Conservation (phyloP, 1,140 invertebrate species). For the Rhizoglyphus robini region DNA sequence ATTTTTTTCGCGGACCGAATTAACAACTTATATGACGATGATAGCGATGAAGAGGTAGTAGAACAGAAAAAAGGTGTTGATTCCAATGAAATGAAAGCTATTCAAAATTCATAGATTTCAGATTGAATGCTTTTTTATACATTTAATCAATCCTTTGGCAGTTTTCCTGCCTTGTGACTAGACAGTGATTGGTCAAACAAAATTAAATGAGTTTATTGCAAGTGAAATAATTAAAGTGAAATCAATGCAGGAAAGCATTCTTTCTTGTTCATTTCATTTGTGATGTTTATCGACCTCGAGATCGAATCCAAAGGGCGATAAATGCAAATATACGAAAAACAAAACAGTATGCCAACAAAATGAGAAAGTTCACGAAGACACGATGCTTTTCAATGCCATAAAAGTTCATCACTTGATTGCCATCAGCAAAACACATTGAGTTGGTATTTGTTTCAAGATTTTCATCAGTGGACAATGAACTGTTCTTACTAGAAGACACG, state of each 20-base stretch:
- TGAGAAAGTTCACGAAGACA: not conserved
- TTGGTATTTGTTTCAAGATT: not conserved
- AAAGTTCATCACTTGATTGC: not conserved
- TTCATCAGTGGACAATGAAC: not conserved
- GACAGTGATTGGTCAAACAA: too few species aligned
- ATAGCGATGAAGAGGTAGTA: slow-evolving; percentile 16
- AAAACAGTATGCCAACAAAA: not conserved
- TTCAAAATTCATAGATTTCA: not conserved
- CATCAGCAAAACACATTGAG: slow-evolving; percentile 1
- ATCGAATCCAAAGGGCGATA: not conserved
- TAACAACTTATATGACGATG: slow-evolving; percentile 24
- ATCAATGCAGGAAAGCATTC: too few species aligned
- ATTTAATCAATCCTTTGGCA: too few species aligned
- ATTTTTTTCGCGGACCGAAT: slow-evolving; percentile 21
- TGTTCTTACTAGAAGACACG: not conserved
- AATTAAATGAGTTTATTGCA: too few species aligned
- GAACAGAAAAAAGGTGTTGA: not conserved
- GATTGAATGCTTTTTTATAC: not conserved
- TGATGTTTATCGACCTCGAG: not conserved
- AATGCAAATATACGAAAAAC: slow-evolving; percentile 1
- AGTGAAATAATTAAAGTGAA: too few species aligned
- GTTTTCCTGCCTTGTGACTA: too few species aligned
- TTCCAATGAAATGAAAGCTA: not conserved
- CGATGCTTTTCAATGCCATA: not conserved
- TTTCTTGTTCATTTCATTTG: not conserved